Evolutionary conservation across 2,797 vertebrate genomes (phyloP).

Genomic region (Micromesistius poutassou): DNA sequence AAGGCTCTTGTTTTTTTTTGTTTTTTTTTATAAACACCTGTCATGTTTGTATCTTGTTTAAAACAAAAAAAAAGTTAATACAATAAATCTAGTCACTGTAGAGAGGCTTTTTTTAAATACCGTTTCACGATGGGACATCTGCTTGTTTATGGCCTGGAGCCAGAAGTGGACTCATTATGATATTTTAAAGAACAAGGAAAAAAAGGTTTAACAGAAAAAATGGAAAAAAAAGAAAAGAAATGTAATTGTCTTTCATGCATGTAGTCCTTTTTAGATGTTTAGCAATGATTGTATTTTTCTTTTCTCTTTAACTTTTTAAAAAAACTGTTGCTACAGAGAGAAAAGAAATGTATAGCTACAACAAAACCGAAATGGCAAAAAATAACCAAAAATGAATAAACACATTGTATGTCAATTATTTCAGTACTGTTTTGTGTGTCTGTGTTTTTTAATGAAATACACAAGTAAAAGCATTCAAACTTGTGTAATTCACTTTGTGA

Average conservation of each 20-base stretch:
- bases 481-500: too few relatives aligned
- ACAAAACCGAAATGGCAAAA: conserved; percentile 30
- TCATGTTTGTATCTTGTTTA: conserved; percentile 8
- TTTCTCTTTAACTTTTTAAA: conserved; percentile 31
- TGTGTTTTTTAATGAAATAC: background rate
- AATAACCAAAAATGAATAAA: conserved; percentile 52
- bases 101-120: conserved; percentile 30
- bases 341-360: conserved; percentile 32
- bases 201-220: conserved; percentile 22
- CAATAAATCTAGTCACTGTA: conserved; percentile 25
- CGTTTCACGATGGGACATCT: conserved; percentile 19
- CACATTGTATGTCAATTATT: conserved; percentile 33
- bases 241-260: conserved; percentile 43
- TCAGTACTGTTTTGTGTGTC: conserved; percentile 20
- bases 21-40: conserved; percentile 29
- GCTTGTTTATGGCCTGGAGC: conserved; percentile 16
- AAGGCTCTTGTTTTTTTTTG: background rate
- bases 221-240: conserved; percentile 12
- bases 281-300: conserved; percentile 32
- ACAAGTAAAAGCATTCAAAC: too few relatives aligned
- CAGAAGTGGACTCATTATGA: conserved; percentile 23
- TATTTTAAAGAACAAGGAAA: conserved; percentile 31
- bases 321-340: conserved; percentile 34
- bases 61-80: conserved; percentile 15
- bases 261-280: conserved; percentile 40